phyloP scores from a whole-genome alignment of 2,797 vertebrate genomes.

The Sebastes alutus region DNA sequence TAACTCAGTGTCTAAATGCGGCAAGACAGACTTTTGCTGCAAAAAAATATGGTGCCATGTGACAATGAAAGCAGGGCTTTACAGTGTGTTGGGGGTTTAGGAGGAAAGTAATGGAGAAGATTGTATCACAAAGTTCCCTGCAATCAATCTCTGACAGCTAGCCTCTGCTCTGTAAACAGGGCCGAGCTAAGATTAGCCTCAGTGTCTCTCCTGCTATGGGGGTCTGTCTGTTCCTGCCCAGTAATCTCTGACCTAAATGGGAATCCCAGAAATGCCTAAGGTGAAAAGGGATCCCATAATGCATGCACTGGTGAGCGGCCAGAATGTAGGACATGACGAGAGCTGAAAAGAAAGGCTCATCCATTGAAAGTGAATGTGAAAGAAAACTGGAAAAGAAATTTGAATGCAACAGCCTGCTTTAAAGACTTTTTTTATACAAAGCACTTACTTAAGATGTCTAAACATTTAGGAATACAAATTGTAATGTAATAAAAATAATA shows the following conservation, averaged over 20 bases:
- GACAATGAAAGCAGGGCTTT: background rate
- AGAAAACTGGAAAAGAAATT: background rate
- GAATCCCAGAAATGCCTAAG: conserved; percentile 46
- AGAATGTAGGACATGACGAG: background rate
- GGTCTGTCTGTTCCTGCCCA: conserved; percentile 15
- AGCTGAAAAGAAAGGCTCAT: background rate
- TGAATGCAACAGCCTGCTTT: background rate
- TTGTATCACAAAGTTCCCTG: background rate
- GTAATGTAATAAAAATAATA: background rate
- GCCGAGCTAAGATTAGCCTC: conserved; percentile 60
- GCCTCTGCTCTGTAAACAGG: conserved; percentile 22
- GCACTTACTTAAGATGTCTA: background rate
- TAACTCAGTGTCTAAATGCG: background rate
- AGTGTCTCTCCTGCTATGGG: conserved; percentile 19
- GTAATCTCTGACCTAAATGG: conserved; percentile 58
- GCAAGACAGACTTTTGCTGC: background rate
- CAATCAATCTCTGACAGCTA: conserved; percentile 7
- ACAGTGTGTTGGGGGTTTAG: background rate
- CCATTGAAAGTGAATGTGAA: conserved; percentile 1
- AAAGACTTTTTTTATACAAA: conserved; percentile 17
- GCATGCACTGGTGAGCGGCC: background rate
- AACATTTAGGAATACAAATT: background rate
- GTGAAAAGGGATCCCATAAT: conserved; percentile 57
- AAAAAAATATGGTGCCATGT: background rate
- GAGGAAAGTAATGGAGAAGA: conserved; percentile 14